These are phyloP conservation scores for Ligdia adustata DNA, from an alignment of 2,888 invertebrate species.

Conservation along the genomic window DNA sequence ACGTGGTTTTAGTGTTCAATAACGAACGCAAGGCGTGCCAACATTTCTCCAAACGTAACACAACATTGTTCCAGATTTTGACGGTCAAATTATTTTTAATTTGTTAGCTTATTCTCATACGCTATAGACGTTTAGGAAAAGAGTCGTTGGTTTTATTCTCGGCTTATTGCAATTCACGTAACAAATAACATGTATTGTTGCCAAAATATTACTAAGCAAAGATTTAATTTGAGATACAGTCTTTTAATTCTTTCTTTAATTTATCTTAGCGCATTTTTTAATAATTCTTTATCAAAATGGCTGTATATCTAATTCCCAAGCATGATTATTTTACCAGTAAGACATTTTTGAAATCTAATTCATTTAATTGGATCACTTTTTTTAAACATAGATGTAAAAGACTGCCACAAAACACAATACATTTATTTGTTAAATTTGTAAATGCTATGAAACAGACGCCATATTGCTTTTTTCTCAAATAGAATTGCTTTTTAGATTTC, in stretches of 20 bases:
- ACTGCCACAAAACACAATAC: no score
- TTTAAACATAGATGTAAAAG: no score
- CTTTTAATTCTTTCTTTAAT: conserved; percentile 1
- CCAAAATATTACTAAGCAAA: conserved; percentile 18
- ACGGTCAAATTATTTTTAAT: conserved; percentile 75
- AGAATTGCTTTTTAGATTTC: no score
- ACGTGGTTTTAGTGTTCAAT: conserved; percentile 40
- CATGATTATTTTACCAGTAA: no score
- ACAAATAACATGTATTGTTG: conserved; percentile 25
- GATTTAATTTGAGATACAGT: conserved; percentile 4
- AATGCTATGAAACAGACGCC: no score
- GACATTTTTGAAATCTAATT: no score
- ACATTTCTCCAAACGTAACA: conserved; percentile 74
- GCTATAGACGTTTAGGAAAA: conserved; percentile 8
- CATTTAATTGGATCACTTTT: no score
- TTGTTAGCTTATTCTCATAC: conserved; percentile 29
- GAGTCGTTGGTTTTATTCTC: conserved; percentile 13
- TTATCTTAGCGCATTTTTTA: neutral
- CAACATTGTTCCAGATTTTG: conserved; percentile 70
- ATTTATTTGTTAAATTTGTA: no score
- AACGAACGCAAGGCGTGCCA: conserved; percentile 61
- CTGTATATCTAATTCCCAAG: no score
- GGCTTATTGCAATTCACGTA: conserved; percentile 17
- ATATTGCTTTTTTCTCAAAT: no score
- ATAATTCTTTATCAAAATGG: no score